These are phyloP conservation scores for Sebastes kiyomatsui DNA, from an alignment of 2,797 vertebrate species.

Conservation along the genomic window DNA sequence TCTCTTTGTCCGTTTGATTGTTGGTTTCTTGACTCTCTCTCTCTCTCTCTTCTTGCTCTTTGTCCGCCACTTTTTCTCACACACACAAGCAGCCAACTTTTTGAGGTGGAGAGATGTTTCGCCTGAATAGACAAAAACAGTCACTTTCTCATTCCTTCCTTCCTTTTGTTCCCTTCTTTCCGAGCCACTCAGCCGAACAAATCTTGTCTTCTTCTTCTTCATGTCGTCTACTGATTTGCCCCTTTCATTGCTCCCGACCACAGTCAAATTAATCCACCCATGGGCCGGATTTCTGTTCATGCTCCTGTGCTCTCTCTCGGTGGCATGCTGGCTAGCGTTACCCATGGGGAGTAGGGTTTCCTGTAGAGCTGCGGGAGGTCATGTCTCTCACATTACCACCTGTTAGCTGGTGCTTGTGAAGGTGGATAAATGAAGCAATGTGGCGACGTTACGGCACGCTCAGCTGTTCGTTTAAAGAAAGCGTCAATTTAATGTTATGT, in stretches of 20 bases:
- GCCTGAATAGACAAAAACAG: constrained; percentile 41
- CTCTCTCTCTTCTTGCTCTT: constrained; percentile 9
- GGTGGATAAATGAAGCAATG: background rate
- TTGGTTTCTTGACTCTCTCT: constrained; percentile 1
- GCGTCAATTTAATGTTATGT: no score
- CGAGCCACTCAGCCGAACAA: background rate
- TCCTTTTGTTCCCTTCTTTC: background rate
- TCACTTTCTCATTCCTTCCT: constrained; percentile 1
- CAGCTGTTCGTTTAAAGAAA: background rate
- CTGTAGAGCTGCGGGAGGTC: constrained; percentile 36
- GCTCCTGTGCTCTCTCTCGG: constrained; percentile 16
- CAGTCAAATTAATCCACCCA: constrained; percentile 25
- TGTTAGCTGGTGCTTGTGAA: constrained; percentile 7
- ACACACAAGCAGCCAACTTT: background rate
- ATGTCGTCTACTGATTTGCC: background rate
- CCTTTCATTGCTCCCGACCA: background rate
- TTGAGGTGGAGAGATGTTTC: constrained; percentile 26
- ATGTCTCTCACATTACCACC: constrained; percentile 69
- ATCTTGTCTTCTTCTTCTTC: background rate
- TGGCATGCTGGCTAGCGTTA: constrained; percentile 58
- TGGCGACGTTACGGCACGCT: background rate
- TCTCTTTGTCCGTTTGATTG: constrained; percentile 34
- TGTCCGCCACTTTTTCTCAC: constrained; percentile 33
- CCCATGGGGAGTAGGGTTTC: constrained; percentile 70
- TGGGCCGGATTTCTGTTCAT: constrained; percentile 36